Conservation (phyloP, 2,113 vertebrate genomes). For the Cromileptes altivelis region DNA sequence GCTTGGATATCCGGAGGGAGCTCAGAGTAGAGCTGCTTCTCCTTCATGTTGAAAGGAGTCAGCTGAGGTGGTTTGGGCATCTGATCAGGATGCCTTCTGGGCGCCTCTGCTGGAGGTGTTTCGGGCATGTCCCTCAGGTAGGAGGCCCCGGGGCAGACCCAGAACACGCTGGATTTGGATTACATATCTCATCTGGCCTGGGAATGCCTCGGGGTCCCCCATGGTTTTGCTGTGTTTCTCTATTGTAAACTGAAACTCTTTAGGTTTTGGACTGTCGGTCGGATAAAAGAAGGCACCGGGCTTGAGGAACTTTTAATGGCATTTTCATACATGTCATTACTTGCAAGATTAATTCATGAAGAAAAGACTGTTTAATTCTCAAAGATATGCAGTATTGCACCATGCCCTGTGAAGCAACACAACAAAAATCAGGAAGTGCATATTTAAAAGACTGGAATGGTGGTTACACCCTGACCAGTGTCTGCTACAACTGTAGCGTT, state of each 20-base stretch:
- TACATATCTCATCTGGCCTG: too few relatives aligned
- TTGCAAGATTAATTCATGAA: background rate
- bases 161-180: too few relatives aligned
- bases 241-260: background rate
- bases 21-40: too few relatives aligned
- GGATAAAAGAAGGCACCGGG: background rate
- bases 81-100: too few relatives aligned
- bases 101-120: too few relatives aligned
- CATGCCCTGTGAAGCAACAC: background rate
- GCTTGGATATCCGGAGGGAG: too few relatives aligned
- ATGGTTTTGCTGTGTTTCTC: background rate
- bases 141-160: too few relatives aligned
- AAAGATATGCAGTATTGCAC: background rate
- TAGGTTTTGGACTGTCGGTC: background rate
- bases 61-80: too few relatives aligned
- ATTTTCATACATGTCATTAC: background rate
- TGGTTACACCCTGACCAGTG: background rate
- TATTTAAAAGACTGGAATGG: background rate
- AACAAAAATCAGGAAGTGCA: conserved; percentile 31
- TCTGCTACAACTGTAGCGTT: background rate
- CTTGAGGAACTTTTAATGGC: background rate
- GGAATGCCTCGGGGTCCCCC: too few relatives aligned
- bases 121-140: too few relatives aligned
- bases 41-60: too few relatives aligned
- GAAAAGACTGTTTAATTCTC: background rate